Conservation (phyloP, 2,888 invertebrate species). For the Bedellia somnulentella region DNA sequence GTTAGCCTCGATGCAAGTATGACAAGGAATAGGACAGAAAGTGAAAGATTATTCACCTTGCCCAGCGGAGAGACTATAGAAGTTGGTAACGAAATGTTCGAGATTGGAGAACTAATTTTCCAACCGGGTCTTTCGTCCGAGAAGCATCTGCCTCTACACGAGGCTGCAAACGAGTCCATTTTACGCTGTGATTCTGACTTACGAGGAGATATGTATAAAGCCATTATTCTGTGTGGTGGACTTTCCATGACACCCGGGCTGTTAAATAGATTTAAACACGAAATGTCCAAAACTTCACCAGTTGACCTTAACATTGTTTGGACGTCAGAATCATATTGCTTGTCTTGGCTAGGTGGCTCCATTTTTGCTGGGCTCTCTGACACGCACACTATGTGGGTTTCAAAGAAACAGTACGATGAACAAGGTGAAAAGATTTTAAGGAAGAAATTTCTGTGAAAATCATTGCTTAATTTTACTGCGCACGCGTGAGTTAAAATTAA, state of each 20-base stretch:
- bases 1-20: slow-evolving; percentile 18
- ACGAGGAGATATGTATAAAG: slow-evolving; percentile 18
- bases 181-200: slow-evolving; percentile 30
- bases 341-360: slow-evolving; percentile 38
- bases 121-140: slow-evolving; percentile 24
- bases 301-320: slow-evolving; percentile 20
- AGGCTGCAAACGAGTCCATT: slow-evolving; percentile 18
- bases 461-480: not conserved
- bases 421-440: slow-evolving; percentile 28
- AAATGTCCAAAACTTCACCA: slow-evolving; percentile 18
- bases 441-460: slow-evolving; percentile 26
- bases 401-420: slow-evolving; percentile 33
- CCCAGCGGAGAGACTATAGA: slow-evolving; percentile 25
- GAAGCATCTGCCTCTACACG: too few relatives aligned
- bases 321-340: slow-evolving; percentile 24
- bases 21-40: slow-evolving; percentile 11
- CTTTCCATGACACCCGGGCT: slow-evolving; percentile 25
- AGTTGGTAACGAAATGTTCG: slow-evolving; percentile 24
- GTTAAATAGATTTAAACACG: slow-evolving; percentile 19
- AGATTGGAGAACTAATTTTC: slow-evolving; percentile 28
- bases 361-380: slow-evolving; percentile 29
- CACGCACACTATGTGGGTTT: slow-evolving; percentile 24
- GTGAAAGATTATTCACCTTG: slow-evolving; percentile 14
- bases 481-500: not conserved
- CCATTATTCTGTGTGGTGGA: slow-evolving; percentile 30